These are phyloP conservation scores for Vultur gryphus DNA, from an alignment of 2,797 vertebrate genomes.

Conservation along the genomic window DNA sequence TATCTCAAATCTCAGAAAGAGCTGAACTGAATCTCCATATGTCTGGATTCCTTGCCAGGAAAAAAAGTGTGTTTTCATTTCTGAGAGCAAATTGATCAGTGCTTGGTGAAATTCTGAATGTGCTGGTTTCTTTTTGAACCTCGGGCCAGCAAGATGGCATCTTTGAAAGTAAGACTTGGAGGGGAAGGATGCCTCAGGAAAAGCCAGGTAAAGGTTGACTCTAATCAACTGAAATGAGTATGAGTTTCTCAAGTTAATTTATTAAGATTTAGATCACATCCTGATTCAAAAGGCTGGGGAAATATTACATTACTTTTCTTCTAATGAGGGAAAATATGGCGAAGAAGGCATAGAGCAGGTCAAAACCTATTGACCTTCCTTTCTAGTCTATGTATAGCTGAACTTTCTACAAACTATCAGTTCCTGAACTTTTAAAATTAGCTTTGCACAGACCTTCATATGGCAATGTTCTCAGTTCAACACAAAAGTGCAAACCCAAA, in stretches of 20 bases:
- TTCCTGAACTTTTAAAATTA: neutral
- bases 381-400: neutral
- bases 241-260: neutral
- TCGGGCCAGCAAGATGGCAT: neutral
- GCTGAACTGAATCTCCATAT: neutral
- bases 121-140: neutral
- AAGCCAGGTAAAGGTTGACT: neutral
- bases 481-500: neutral
- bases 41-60: neutral
- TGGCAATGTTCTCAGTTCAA: neutral
- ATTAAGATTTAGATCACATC: neutral
- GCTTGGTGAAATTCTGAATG: neutral
- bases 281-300: neutral
- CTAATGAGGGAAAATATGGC: neutral
- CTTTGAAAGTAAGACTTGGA: neutral
- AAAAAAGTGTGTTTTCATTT: neutral
- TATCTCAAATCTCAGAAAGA: neutral
- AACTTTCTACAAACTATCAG: neutral
- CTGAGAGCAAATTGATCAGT: neutral
- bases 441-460: neutral
- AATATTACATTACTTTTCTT: neutral
- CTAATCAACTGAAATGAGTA: neutral
- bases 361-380: neutral
- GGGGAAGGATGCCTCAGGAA: neutral
- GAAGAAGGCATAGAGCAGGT: neutral